Evolutionary conservation across 2,888 invertebrate genomes (phyloP).

Genomic region (Malthinus seriepunctatus): DNA sequence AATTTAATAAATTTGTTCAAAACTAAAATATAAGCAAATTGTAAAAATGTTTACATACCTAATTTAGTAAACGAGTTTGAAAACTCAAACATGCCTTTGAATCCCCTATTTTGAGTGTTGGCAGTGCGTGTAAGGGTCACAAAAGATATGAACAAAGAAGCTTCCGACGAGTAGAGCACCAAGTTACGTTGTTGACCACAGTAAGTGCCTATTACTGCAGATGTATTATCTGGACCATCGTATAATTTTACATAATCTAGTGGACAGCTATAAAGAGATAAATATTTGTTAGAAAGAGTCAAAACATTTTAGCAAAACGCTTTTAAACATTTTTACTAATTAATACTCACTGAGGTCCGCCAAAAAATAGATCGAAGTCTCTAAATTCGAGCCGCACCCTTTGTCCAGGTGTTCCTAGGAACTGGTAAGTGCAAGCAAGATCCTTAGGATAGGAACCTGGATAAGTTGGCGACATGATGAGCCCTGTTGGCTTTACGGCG

Average conservation of each 20-base stretch:
- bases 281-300: background rate
- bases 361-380: conserved; percentile 98
- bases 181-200: conserved; percentile 97
- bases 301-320: background rate
- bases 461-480: conserved; percentile 95
- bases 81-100: conserved; percentile 98
- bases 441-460: conserved; percentile 99
- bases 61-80: conserved; percentile 98
- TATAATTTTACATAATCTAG: conserved; percentile 97
- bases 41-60: conserved; percentile 64
- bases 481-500: conserved; percentile 73
- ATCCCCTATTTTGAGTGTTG: conserved; percentile 96
- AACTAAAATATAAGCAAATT: background rate
- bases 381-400: conserved; percentile 93
- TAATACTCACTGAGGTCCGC: conserved; percentile 92
- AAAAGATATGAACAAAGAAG: conserved; percentile 88
- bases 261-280: conserved; percentile 77
- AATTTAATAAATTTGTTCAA: background rate
- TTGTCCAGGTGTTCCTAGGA: conserved; percentile 87
- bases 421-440: conserved; percentile 89
- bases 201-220: conserved; percentile 93
- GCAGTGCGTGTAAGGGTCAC: conserved; percentile 88
- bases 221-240: conserved; percentile 88
- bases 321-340: background rate
- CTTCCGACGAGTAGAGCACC: conserved; percentile 92